A percentile compares a stretch with the other conserved stretches of the same genome.
These are phyloP conservation scores for Lymantria monacha DNA, from an alignment of 2,888 invertebrate species.

Conservation along the genomic window DNA sequence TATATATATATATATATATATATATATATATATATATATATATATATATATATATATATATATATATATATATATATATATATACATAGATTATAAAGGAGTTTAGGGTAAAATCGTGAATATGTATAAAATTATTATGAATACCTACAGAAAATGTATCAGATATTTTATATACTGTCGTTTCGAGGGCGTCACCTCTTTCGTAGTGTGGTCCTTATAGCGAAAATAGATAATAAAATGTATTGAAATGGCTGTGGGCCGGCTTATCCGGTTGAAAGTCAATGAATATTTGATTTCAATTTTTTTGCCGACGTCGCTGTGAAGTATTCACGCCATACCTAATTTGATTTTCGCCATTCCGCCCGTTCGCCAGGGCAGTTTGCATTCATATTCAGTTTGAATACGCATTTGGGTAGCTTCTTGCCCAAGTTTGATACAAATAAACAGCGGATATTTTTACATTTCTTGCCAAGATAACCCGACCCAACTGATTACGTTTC, in stretches of 20 bases:
- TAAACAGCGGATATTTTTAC: conserved; percentile 81
- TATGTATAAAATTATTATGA: conserved; percentile 25
- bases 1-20: no score
- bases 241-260: conserved; percentile 80
- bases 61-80: no score
- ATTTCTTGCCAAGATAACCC: conserved; percentile 75
- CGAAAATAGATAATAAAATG: conserved; percentile 81
- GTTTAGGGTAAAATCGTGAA: conserved; percentile 13
- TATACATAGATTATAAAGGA: not conserved
- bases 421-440: conserved; percentile 78
- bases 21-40: no score
- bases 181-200: conserved; percentile 21
- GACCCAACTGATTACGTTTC: conserved; percentile 79
- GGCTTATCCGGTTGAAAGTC: conserved; percentile 82
- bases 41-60: no score
- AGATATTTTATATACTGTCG: conserved; percentile 28
- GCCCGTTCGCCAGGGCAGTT: conserved; percentile 78
- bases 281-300: conserved; percentile 83
- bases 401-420: conserved; percentile 79
- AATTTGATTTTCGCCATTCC: conserved; percentile 82
- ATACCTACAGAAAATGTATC: not conserved
- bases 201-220: conserved; percentile 45
- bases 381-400: conserved; percentile 82
- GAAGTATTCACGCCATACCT: conserved; percentile 82
- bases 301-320: conserved; percentile 77